A percentile compares a stretch with the other conserved stretches of the same genome.
Evolutionary conservation across 2,113 vertebrate genomes (phyloP).

Genomic region (Nerophis ophidion): DNA sequence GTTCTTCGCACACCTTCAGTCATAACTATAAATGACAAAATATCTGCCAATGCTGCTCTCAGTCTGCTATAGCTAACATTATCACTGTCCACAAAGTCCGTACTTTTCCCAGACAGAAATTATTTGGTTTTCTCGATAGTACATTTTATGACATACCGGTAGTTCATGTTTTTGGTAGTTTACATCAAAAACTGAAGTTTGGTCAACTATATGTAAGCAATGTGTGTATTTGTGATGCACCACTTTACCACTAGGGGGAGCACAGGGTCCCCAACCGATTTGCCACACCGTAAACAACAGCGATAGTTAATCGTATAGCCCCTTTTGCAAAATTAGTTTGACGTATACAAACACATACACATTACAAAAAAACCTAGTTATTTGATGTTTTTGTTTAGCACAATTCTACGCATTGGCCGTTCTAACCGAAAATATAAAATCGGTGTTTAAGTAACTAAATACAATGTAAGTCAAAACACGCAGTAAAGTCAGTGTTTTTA

Average conservation of each 20-base stretch:
- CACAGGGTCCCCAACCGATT: slow-evolving; percentile 43
- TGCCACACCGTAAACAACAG: slow-evolving; percentile 13
- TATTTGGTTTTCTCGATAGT: neutral
- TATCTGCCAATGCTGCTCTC: neutral
- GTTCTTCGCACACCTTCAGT: neutral
- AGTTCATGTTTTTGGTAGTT: neutral
- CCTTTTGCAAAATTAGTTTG: too few species aligned
- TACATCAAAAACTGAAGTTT: slow-evolving; percentile 12
- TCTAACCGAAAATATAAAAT: too few species aligned
- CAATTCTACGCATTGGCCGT: too few species aligned
- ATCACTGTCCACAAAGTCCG: neutral
- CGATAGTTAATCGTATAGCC: too few species aligned
- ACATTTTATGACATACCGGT: neutral
- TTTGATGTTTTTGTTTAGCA: neutral
- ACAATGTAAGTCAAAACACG: too few species aligned
- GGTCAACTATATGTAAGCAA: slow-evolving; percentile 25
- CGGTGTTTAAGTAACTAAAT: too few species aligned
- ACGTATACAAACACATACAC: too few species aligned
- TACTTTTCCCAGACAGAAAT: neutral
- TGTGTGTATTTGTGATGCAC: slow-evolving; percentile 33
- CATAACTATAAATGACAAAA: too few species aligned
- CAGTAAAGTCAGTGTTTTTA: too few species aligned
- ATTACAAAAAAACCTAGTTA: too few species aligned
- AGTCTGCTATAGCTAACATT: neutral
- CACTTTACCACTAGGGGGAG: slow-evolving; percentile 39